phyloP scores from a whole-genome alignment of 2,797 vertebrate genomes.

The Tauraco hartlaubi region DNA sequence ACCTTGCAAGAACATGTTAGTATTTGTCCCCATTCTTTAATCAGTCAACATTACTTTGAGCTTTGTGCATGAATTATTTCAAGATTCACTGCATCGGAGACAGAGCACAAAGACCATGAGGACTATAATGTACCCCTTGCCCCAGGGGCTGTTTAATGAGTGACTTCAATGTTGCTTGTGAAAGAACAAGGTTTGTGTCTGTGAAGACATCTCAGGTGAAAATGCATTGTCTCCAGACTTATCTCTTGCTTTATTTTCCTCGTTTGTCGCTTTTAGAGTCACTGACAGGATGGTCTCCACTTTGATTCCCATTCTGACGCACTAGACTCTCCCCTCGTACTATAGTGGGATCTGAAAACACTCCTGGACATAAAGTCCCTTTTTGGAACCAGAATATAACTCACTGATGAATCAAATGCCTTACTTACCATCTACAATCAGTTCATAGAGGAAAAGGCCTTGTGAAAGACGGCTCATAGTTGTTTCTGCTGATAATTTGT shows the following conservation, averaged over 20 bases:
- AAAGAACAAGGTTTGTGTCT: neutral
- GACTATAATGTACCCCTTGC: neutral
- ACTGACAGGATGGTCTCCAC: neutral
- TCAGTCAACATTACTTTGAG: neutral
- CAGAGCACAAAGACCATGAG: neutral
- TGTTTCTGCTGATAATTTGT: neutral
- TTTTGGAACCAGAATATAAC: neutral
- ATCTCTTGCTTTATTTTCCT: neutral
- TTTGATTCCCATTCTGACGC: neutral
- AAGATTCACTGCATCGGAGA: neutral
- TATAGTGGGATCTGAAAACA: neutral
- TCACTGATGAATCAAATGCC: neutral
- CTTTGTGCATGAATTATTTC: neutral
- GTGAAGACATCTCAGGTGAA: neutral
- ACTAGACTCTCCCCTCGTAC: neutral
- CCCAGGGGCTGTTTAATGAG: neutral
- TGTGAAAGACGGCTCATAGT: neutral
- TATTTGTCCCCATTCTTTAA: neutral
- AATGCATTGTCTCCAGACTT: neutral
- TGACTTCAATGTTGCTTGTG: neutral
- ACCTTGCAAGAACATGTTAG: neutral
- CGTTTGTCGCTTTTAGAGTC: neutral
- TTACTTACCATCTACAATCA: neutral
- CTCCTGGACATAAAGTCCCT: neutral
- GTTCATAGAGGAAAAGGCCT: neutral